A percentile compares a stretch with the other conserved stretches of the same genome.
Evolutionary conservation across 2,797 vertebrate genomes (phyloP).

Genomic region (Alosa sapidissima): DNA sequence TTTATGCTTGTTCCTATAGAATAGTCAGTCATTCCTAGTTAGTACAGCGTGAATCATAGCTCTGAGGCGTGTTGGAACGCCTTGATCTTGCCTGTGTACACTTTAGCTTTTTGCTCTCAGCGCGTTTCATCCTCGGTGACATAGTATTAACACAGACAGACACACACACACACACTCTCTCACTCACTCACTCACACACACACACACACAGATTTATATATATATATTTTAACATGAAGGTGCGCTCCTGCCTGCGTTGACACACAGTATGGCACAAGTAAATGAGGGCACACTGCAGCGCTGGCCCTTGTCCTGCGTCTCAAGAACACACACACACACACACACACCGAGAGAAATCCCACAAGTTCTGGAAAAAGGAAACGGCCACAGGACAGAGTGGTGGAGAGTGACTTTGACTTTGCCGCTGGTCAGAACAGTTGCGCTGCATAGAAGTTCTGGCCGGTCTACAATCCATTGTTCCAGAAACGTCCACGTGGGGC

Average conservation of each 20-base stretch:
- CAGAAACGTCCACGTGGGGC: background rate
- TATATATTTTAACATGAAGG: background rate
- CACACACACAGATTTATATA: background rate
- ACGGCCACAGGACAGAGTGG: constrained; percentile 15
- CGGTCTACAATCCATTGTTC: constrained; percentile 10
- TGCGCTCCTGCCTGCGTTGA: background rate
- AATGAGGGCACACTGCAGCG: constrained; percentile 5
- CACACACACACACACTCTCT: background rate
- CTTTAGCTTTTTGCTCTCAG: background rate
- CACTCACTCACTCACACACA: background rate
- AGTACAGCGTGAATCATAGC: background rate
- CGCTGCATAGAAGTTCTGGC: background rate
- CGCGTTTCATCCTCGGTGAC: background rate
- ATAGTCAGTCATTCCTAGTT: background rate
- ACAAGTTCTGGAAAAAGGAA: background rate
- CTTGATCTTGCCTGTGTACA: background rate
- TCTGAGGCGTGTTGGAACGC: background rate
- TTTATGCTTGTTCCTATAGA: background rate
- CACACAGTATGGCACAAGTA: constrained; percentile 14
- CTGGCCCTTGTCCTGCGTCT: background rate
- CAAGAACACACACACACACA: constrained; percentile 7
- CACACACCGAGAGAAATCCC: background rate
- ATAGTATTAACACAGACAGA: constrained; percentile 1
- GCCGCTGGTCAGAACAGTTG: constrained; percentile 18
- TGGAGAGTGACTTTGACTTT: constrained; percentile 19